Evolutionary conservation across 2,888 invertebrate genomes (phyloP), one percentile per base, ranked within the genome.

Genomic region (Scrobipalpa atriplicella): DNA sequence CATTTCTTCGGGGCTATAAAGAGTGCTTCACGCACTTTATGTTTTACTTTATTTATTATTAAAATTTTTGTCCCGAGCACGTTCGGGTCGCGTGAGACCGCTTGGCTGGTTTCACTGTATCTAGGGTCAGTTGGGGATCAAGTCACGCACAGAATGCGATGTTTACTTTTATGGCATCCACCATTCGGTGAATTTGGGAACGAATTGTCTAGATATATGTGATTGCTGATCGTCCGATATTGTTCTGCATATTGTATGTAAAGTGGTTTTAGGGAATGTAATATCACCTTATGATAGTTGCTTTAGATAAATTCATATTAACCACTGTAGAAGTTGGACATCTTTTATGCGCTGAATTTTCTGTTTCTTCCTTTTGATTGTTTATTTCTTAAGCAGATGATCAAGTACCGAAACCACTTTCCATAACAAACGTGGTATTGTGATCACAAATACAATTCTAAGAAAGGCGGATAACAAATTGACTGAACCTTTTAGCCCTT

Each of bases 101-200:
- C 62, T 43, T 54, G 69, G 68, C 65, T 69, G 58, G 68, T 69
- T 73, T 76, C 74, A 73, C 71, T 72, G 69, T 73, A 70, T 71
- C 70, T 73, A 64, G 64, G 64, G 64, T 39, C 71, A 62, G 68
- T 70, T 21, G 65, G 73, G 78, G 78, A 80, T 75, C 73, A 68
- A 79, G 85, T 82, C 85, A 86, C 85, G 85, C 85, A 83, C 83
- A 69, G 69, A 77, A 75, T 72, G 72, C 76, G 75, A 78, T 78
- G 72, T 75, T 73, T 79, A 78, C 78, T 80, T 81, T 79, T 79
- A 79, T 78, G 78, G 79, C 75, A 74, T 73, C 76, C 71, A 74
- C 75, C 72, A 71, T 73, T 73, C 72, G 70, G 66, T 66, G 73
- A 73, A 73, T 76, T 75, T 75, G 74, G 73, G 70, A 75, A 75